phyloP scores from a whole-genome alignment of 2,797 vertebrate species.

The Danio albolineatus region DNA sequence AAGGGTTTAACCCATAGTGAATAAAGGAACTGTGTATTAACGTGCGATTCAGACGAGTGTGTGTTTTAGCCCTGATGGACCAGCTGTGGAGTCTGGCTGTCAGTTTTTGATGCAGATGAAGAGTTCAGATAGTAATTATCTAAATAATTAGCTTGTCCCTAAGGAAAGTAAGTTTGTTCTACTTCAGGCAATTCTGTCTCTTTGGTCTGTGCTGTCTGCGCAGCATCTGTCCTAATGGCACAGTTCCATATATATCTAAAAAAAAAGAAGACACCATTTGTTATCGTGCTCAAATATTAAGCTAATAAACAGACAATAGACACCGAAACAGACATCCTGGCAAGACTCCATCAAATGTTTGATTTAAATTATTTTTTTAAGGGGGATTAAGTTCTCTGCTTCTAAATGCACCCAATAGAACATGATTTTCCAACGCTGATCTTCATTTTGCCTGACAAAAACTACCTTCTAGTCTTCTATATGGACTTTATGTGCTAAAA shows the following conservation, averaged over 20 bases:
- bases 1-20: constrained; percentile 28
- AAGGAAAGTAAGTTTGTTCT: constrained; percentile 49
- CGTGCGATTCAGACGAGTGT: constrained; percentile 11
- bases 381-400: neutral
- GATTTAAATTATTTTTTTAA: neutral
- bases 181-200: constrained; percentile 50
- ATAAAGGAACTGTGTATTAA: neutral
- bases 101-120: constrained; percentile 37
- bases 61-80: constrained; percentile 27
- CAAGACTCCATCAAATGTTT: neutral
- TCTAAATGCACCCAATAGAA: neutral
- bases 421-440: neutral
- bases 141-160: constrained; percentile 49
- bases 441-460: neutral
- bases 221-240: constrained; percentile 52
- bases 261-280: constrained; percentile 64
- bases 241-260: constrained; percentile 37
- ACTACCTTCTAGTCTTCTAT: too few species aligned
- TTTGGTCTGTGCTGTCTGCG: constrained; percentile 24
- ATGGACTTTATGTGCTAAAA: neutral
- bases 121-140: constrained; percentile 53
- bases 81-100: constrained; percentile 47
- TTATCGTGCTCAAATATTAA: constrained; percentile 55
- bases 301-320: constrained; percentile 19
- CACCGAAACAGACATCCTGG: neutral